Percentiles rank a stretch among this genome's conserved stretches.
phyloP scores from a whole-genome alignment of 2,797 vertebrate genomes.

The Hylomyscus alleni region DNA sequence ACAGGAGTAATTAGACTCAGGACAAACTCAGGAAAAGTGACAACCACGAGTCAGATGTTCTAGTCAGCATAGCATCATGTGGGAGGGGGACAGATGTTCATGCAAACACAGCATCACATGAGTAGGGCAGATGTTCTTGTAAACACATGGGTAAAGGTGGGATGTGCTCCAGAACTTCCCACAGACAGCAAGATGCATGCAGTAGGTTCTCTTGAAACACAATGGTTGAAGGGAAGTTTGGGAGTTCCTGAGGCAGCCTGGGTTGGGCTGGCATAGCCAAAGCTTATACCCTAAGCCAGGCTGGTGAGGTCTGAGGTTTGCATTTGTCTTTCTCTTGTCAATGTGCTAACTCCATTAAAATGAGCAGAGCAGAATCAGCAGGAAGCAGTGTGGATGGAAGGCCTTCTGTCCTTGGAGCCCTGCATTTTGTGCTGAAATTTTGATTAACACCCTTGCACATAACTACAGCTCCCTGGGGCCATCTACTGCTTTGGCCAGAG shows the following conservation, averaged over 20 bases:
- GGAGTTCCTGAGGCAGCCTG: not conserved
- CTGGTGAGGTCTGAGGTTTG: not conserved
- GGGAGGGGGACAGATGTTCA: not conserved
- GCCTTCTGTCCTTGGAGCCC: not conserved
- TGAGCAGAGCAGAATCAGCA: not conserved
- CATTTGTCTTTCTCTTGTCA: not conserved
- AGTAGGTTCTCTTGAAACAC: not conserved
- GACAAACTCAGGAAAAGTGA: not conserved
- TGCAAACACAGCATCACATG: rapidly evolving
- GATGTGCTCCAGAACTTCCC: not conserved
- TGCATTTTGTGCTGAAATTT: not conserved
- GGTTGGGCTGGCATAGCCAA: not conserved
- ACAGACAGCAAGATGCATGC: not conserved
- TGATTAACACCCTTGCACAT: not conserved
- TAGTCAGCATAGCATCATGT: rapidly evolving
- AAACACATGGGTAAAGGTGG: rapidly evolving
- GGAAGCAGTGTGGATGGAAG: not conserved
- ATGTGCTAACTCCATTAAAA: not conserved
- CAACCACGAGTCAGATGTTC: not conserved
- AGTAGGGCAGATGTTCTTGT: rapidly evolving
- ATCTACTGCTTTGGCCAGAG: not conserved
- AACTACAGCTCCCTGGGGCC: not conserved
- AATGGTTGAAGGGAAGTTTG: not conserved
- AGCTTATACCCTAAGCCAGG: not conserved
- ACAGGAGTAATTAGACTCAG: not conserved